Percentiles rank a stretch among this genome's conserved stretches.
Conservation (phyloP, 2,888 invertebrate species). For the Anaspis maculata region DNA sequence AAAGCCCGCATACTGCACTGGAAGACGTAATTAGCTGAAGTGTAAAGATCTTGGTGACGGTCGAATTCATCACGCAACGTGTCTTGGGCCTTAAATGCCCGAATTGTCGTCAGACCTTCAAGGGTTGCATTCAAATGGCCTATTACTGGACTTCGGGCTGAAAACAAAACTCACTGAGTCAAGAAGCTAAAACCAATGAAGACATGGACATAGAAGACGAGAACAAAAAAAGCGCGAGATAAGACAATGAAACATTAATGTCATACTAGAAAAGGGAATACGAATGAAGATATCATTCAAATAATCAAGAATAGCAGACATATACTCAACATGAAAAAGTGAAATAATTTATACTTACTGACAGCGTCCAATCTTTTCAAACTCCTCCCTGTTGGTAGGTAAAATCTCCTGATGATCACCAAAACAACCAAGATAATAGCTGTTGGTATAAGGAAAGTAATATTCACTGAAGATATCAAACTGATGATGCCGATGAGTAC, state of each 20-base stretch:
- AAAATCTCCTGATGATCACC: slow-evolving; percentile 18
- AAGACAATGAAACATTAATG: too few species aligned
- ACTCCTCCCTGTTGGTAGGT: slow-evolving; percentile 27
- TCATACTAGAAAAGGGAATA: too few species aligned
- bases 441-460: slow-evolving; percentile 22
- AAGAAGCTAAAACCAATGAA: too few species aligned
- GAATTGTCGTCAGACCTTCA: slow-evolving; percentile 37
- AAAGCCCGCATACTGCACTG: slow-evolving; percentile 38
- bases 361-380: slow-evolving; percentile 29
- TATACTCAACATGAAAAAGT: neutral
- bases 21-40: slow-evolving; percentile 31
- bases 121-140: slow-evolving; percentile 38
- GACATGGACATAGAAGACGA: too few species aligned
- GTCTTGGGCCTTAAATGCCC: slow-evolving; percentile 33
- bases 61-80: slow-evolving; percentile 35
- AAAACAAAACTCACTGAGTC: slow-evolving; percentile 10
- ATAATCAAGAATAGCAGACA: too few species aligned
- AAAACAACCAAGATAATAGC: slow-evolving; percentile 19
- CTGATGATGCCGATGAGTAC: slow-evolving; percentile 31
- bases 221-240: too few species aligned
- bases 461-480: slow-evolving; percentile 32
- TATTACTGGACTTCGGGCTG: slow-evolving; percentile 36
- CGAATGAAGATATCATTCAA: too few species aligned
- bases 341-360: slow-evolving; percentile 19
- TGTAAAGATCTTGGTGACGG: slow-evolving; percentile 28